Base-by-base conservation (phyloP, 2,797 vertebrate genomes). In the Phrynocephalus forsythii region DNA sequence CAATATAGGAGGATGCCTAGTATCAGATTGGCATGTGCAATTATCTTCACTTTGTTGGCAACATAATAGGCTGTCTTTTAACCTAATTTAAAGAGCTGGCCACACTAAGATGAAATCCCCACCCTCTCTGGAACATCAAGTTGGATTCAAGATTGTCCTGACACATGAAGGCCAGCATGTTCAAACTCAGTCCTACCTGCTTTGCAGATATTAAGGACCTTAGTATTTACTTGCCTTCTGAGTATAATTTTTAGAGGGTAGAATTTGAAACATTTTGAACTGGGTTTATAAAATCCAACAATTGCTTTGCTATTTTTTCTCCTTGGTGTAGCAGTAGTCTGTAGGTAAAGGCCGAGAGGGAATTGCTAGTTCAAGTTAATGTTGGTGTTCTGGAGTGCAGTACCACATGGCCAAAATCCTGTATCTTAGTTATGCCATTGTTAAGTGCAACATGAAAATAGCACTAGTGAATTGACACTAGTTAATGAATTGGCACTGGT, bases 131-230 rank as follows among this genome's bases (percentile, higher is more conserved):
- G 91, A 93, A 94, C 92, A 91, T 84, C 88, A 91, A 85, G 56
- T 86, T 92, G 83, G 87, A 93, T 94, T 90, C 38, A 76, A 93
- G 91, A 92, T 93, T 93, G 92, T 94, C 94, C 92, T 95, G 94
- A 94, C 95, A 95, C 91, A 93, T 94, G 92, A 92, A 79, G 90
- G 90, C 91, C 92, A 93, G 90, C 92, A 86, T 93, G 88, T 83
- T 93, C 91, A 93, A 92, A 91, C 92, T 89, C 93, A 89, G 90
- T 95, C 90, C 86, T 95, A 95, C 94, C 95, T 95, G 94, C 90
- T 92, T 92, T 90, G 93, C 92, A 94, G 94, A 94, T 95, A 95
- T 94, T 92, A 93, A 94, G 94, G 88, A 91, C 87, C 94, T 94
- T 86, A 92, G 92, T 94, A 90, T 90, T 90, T 93, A 90, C 92